Percentiles rank a stretch among this genome's conserved stretches.
These are phyloP conservation scores for Nysson spinosus DNA, from an alignment of 2,888 invertebrate genomes.

Conservation along the genomic window DNA sequence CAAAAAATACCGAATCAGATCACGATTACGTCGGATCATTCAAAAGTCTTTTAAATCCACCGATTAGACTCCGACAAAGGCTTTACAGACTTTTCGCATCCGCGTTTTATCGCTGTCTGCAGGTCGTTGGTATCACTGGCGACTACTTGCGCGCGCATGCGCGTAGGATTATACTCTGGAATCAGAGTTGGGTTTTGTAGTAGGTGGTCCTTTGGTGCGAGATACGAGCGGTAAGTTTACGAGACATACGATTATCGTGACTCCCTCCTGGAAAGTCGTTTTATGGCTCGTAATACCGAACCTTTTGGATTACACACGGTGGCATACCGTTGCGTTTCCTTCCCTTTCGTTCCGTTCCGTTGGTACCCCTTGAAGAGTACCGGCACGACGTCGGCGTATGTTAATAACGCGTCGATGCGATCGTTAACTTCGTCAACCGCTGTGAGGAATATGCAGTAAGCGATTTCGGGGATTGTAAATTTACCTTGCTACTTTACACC, in stretches of 20 bases:
- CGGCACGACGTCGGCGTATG: background rate
- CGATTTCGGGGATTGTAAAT: background rate
- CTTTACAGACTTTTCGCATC: no score
- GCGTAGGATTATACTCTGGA: background rate
- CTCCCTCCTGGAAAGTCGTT: background rate
- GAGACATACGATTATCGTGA: conserved; percentile 24
- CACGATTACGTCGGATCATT: no score
- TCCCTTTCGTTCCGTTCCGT: no score
- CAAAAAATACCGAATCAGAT: no score
- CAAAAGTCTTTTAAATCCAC: no score
- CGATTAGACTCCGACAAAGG: no score
- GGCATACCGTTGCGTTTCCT: no score
- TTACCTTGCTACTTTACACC: background rate
- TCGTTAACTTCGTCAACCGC: conserved; percentile 7
- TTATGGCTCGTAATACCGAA: background rate
- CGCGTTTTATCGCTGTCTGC: no score
- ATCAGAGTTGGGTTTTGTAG: background rate
- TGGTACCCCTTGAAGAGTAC: background rate
- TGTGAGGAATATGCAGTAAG: background rate
- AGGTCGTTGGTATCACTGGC: no score
- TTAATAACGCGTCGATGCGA: background rate
- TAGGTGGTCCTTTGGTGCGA: conserved; percentile 22
- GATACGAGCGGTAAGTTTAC: conserved; percentile 9
- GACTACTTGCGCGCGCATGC: background rate
- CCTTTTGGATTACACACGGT: conserved; percentile 1